Percentiles rank a stretch among this genome's conserved stretches.
These are phyloP conservation scores for Papilio polyxenes DNA, from an alignment of 1,140 invertebrate species.

Conservation along the genomic window DNA sequence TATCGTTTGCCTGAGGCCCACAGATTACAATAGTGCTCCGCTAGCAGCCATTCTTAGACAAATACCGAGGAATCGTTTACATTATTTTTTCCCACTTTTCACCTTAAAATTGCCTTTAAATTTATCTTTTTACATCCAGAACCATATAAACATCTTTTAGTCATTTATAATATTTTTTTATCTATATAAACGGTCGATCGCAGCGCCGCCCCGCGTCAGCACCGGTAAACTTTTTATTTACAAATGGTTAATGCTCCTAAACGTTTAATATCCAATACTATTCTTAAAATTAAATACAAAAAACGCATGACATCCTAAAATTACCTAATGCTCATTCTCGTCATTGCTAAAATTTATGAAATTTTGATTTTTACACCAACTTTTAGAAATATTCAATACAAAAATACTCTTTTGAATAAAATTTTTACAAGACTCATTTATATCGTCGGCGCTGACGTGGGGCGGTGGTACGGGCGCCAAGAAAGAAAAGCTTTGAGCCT, in stretches of 20 bases:
- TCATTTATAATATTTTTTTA: conserved; percentile 81
- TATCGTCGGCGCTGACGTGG: conserved; percentile 58
- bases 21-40: conserved; percentile 79
- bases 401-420: conserved; percentile 82
- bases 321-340: conserved; percentile 78
- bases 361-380: conserved; percentile 82
- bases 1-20: conserved; percentile 74
- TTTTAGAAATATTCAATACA: conserved; percentile 82
- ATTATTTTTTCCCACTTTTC: conserved; percentile 63
- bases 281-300: conserved; percentile 82
- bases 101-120: conserved; percentile 77
- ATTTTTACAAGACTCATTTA: conserved; percentile 80
- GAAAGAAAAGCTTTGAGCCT: conserved; percentile 80
- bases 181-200: conserved; percentile 73
- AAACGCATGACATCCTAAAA: conserved; percentile 81
- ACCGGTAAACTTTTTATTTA: conserved; percentile 78
- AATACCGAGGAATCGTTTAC: conserved; percentile 77
- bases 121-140: conserved; percentile 81
- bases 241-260: conserved; percentile 81
- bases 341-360: conserved; percentile 80
- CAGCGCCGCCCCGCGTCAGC: conserved; percentile 61
- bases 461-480: conserved; percentile 60
- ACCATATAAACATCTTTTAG: conserved; percentile 81
- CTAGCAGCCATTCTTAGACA: conserved; percentile 74
- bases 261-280: conserved; percentile 80